phyloP scores from a whole-genome alignment of 2,797 vertebrate genomes.

The Rousettus madagascariensis region DNA sequence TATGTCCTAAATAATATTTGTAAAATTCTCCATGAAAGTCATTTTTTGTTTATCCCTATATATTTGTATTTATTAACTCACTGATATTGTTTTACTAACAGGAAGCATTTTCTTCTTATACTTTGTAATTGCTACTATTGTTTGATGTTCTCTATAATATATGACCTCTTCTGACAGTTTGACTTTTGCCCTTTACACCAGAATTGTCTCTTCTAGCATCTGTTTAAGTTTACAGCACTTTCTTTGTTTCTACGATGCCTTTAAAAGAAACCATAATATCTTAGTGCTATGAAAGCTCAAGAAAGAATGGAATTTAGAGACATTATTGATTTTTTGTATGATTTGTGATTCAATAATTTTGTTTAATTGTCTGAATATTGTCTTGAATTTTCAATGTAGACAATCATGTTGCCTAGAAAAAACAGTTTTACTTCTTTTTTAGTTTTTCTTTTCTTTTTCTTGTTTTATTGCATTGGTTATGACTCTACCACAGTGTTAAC shows the following conservation, averaged over 20 bases:
- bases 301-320: neutral
- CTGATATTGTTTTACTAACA: neutral
- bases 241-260: neutral
- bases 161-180: constrained; percentile 90
- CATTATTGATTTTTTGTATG: neutral
- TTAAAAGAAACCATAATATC: neutral
- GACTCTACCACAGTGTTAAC: neutral
- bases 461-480: constrained; percentile 17
- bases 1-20: neutral
- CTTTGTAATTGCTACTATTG: constrained; percentile 39
- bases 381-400: neutral
- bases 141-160: constrained; percentile 92
- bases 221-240: constrained; percentile 78
- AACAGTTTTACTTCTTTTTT: neutral
- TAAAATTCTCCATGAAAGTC: neutral
- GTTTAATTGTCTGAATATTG: neutral
- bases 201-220: constrained; percentile 77
- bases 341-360: constrained; percentile 2
- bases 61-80: neutral
- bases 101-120: neutral
- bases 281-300: neutral
- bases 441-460: neutral
- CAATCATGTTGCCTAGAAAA: neutral
- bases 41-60: neutral
- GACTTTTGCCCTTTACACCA: constrained; percentile 84